Evolutionary conservation across 2,888 invertebrate species (phyloP).

Genomic region (Epistrophe eligans): DNA sequence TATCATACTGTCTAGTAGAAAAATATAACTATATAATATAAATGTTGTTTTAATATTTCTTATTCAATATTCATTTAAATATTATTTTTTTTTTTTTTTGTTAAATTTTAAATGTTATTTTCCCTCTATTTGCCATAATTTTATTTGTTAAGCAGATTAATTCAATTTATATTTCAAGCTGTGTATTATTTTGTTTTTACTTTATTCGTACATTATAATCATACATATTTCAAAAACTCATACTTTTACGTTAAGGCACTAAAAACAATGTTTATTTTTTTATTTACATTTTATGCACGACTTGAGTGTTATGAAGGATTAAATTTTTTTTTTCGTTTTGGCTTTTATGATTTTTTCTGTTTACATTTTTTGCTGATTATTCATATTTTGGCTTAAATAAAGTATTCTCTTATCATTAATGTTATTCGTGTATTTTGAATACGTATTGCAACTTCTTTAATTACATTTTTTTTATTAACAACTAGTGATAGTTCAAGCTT

Average conservation of each 20-base stretch:
- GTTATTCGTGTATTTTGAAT: constrained; percentile 28
- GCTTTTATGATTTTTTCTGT: neutral
- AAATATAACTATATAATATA: constrained; percentile 63
- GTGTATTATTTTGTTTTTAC: neutral
- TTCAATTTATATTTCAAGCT: constrained; percentile 21
- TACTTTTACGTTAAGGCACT: constrained; percentile 65
- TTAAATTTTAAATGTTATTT: constrained; percentile 15
- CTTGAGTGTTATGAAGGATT: neutral
- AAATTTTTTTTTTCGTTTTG: constrained; percentile 13
- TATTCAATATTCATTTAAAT: constrained; percentile 19
- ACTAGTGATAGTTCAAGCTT: constrained; percentile 32
- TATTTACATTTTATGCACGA: constrained; percentile 22
- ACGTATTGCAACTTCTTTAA: constrained; percentile 33
- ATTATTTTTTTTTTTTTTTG: neutral
- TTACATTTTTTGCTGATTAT: neutral
- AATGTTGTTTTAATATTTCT: constrained; percentile 27
- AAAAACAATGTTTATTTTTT: constrained; percentile 46
- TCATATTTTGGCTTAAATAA: constrained; percentile 8
- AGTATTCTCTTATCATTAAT: neutral
- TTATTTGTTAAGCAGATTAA: neutral
- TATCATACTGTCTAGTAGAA: constrained; percentile 62
- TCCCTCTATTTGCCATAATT: neutral
- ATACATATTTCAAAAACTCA: constrained; percentile 21
- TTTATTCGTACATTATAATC: constrained; percentile 6
- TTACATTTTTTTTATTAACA: neutral